These are phyloP conservation scores for Lathamus discolor DNA, from an alignment of 2,113 vertebrate species.

Conservation along the genomic window DNA sequence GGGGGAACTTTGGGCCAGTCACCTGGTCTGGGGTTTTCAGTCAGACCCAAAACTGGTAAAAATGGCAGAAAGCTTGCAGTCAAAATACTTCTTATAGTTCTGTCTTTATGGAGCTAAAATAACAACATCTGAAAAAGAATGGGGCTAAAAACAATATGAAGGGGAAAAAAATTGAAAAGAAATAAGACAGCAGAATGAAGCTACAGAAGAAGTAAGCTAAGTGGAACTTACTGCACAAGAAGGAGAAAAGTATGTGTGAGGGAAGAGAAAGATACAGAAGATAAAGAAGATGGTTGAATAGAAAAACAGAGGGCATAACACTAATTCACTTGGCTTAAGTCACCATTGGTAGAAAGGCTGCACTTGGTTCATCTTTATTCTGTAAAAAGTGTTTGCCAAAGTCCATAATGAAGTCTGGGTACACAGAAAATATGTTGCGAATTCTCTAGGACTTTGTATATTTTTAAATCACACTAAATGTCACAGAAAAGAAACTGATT, in stretches of 20 bases:
- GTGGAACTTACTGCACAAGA: not conserved
- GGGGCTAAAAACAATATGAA: not conserved
- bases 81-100: not conserved
- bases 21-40: not conserved
- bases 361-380: not conserved
- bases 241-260: not conserved
- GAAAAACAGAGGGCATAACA: not conserved
- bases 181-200: not conserved
- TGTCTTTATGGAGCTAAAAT: not conserved
- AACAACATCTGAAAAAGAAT: not conserved
- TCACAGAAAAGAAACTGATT: not conserved
- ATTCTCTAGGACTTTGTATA: not conserved
- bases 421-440: not conserved
- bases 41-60: not conserved
- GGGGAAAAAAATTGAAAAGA: not conserved
- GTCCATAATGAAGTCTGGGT: not conserved
- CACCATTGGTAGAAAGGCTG: not conserved
- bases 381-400: not conserved
- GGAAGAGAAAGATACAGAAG: not conserved
- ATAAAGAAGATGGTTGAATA: not conserved
- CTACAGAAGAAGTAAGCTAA: not conserved
- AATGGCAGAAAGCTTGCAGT: not conserved
- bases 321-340: not conserved
- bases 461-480: conserved; percentile 15
- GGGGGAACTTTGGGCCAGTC: not conserved